A percentile compares a stretch with the other conserved stretches of the same genome.
phyloP scores from a whole-genome alignment of 2,888 invertebrate species.

The Agriopis aurantiaria region DNA sequence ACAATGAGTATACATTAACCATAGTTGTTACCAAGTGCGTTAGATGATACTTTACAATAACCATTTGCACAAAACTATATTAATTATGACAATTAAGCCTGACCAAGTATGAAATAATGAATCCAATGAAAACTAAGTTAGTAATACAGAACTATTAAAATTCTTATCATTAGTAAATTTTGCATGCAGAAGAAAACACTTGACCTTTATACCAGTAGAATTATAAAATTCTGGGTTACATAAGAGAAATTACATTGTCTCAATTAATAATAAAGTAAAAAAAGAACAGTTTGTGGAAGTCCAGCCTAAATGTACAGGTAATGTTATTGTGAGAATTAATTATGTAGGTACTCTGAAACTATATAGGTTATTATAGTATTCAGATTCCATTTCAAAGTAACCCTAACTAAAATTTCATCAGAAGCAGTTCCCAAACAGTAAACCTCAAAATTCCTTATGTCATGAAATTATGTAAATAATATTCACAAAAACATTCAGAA shows the following conservation, averaged over 20 bases:
- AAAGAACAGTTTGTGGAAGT: neutral
- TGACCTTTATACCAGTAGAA: neutral
- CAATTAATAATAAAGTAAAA: neutral
- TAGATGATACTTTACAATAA: too few species aligned
- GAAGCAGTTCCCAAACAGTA: slow-evolving; percentile 4
- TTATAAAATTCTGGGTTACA: neutral
- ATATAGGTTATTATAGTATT: neutral
- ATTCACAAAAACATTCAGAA: slow-evolving; percentile 37
- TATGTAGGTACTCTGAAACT: neutral
- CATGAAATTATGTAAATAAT: slow-evolving; percentile 57
- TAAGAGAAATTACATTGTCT: neutral
- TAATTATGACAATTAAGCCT: too few species aligned
- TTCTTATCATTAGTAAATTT: too few species aligned
- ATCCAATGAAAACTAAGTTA: too few species aligned
- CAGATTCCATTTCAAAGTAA: neutral
- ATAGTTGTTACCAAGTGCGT: too few species aligned
- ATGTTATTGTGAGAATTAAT: neutral
- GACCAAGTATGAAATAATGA: too few species aligned
- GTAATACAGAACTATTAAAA: too few species aligned
- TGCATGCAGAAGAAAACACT: too few species aligned
- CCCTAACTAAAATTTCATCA: neutral
- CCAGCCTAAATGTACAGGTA: neutral
- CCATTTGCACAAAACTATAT: too few species aligned
- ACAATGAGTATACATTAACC: too few species aligned
- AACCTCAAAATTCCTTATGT: slow-evolving; percentile 24